A percentile compares a stretch with the other conserved stretches of the same genome.
phyloP scores from a whole-genome alignment of 2,797 vertebrate species.

The Potorous gilbertii region DNA sequence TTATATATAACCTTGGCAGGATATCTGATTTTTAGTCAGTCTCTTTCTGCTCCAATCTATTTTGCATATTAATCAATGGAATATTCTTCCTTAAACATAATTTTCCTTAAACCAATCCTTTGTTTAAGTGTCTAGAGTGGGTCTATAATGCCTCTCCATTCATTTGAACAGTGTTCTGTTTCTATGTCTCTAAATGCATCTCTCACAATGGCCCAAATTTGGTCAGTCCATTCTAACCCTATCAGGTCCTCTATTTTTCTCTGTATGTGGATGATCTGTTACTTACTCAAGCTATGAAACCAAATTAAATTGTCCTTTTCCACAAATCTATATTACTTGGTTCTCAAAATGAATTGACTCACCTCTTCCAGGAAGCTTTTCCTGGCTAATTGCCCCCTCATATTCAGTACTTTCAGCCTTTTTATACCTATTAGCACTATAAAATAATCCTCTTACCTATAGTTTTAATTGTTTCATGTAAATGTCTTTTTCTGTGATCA shows the following conservation, averaged over 20 bases:
- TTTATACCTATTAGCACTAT: neutral
- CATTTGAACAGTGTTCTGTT: neutral
- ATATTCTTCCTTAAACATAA: slow-evolving; percentile 12
- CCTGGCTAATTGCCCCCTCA: accelerated
- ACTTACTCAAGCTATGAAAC: accelerated
- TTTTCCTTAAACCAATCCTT: neutral
- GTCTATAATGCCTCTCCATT: neutral
- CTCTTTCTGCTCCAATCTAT: neutral
- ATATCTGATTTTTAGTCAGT: neutral
- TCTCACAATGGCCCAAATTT: neutral
- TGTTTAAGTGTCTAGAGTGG: neutral
- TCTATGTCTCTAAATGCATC: neutral
- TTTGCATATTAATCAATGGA: slow-evolving; percentile 1
- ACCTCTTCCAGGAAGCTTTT: neutral
- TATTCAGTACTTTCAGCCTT: neutral
- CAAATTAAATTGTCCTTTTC: neutral
- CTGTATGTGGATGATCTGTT: accelerated
- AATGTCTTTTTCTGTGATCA: neutral
- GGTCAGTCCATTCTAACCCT: neutral
- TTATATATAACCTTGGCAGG: neutral
- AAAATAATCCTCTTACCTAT: neutral
- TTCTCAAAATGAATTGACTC: neutral
- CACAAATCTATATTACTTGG: neutral
- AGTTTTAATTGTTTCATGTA: neutral
- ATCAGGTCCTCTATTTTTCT: too few species aligned